Percentiles rank a stretch among this genome's conserved stretches.
Conservation (phyloP, 1,140 invertebrate genomes). For the Bathynomus jamesi region DNA sequence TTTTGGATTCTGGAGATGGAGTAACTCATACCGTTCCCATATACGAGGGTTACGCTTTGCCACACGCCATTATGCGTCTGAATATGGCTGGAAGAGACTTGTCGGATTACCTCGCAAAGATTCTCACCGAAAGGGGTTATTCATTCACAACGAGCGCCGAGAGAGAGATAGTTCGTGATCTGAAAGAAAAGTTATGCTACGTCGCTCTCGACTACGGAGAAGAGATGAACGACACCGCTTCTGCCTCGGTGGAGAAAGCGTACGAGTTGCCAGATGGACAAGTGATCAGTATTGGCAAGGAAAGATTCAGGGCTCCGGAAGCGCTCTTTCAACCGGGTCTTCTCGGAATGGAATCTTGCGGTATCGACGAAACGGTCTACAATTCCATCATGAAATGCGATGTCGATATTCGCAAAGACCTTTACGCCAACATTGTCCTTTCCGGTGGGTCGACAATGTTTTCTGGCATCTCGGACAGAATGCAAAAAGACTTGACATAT, state of each 20-base stretch:
- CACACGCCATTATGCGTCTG: constrained; percentile 76
- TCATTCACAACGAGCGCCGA: constrained; percentile 55
- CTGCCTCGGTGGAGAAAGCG: constrained; percentile 81
- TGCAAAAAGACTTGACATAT: constrained; percentile 59
- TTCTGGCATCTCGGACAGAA: constrained; percentile 52
- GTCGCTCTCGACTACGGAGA: constrained; percentile 54
- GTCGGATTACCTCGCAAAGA: constrained; percentile 86
- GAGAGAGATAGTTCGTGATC: constrained; percentile 83
- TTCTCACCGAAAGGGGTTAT: constrained; percentile 66
- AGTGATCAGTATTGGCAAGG: constrained; percentile 49
- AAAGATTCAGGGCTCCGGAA: constrained; percentile 72
- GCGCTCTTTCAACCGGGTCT: constrained; percentile 66
- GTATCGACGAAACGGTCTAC: constrained; percentile 70
- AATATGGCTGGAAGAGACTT: constrained; percentile 81
- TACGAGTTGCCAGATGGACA: constrained; percentile 85
- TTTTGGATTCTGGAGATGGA: constrained; percentile 85
- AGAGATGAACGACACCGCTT: constrained; percentile 53
- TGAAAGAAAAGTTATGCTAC: constrained; percentile 86
- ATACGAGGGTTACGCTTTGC: constrained; percentile 82
- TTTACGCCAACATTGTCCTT: constrained; percentile 66
- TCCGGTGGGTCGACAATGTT: constrained; percentile 57
- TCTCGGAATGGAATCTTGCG: constrained; percentile 74
- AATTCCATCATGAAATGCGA: constrained; percentile 56
- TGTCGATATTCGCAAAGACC: constrained; percentile 55
- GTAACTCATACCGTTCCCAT: constrained; percentile 90